phyloP scores from a whole-genome alignment of 2,888 invertebrate genomes.

The Frankliniella intonsa region DNA sequence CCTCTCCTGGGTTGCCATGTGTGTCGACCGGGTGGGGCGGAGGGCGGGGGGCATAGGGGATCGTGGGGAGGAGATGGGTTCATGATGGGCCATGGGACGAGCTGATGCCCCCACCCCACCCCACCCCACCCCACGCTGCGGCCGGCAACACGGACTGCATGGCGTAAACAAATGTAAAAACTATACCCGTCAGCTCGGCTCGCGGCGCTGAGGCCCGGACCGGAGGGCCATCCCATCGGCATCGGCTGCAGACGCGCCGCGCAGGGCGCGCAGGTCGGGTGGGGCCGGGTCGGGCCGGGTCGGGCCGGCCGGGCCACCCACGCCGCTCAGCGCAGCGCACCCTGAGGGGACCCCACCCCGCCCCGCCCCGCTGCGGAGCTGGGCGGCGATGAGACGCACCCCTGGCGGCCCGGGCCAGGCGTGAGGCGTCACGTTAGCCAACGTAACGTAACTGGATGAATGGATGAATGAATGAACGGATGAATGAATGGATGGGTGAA shows the following conservation, averaged over 20 bases:
- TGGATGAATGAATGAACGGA: too few relatives aligned
- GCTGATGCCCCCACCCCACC: not conserved
- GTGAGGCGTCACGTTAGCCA: too few relatives aligned
- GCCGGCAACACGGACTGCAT: conserved; percentile 6
- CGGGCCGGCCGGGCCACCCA: not conserved
- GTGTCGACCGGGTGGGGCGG: not conserved
- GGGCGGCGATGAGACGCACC: too few relatives aligned
- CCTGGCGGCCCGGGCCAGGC: too few relatives aligned
- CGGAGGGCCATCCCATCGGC: too few relatives aligned
- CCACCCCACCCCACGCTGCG: not conserved
- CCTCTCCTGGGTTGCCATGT: not conserved
- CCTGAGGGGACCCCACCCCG: too few relatives aligned
- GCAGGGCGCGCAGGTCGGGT: not conserved
- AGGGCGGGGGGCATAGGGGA: too few relatives aligned
- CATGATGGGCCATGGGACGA: not conserved
- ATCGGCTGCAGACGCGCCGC: too few relatives aligned
- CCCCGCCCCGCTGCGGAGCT: too few relatives aligned
- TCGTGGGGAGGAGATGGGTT: not conserved
- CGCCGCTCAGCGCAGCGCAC: not conserved
- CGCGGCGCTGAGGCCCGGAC: too few relatives aligned
- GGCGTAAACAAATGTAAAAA: conserved; percentile 19
- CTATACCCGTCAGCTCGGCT: not conserved
- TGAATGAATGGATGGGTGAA: too few relatives aligned
- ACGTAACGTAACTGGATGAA: too few relatives aligned
- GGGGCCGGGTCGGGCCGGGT: not conserved